Conservation (phyloP, 2,113 vertebrate genomes). For the Scomber scombrus region DNA sequence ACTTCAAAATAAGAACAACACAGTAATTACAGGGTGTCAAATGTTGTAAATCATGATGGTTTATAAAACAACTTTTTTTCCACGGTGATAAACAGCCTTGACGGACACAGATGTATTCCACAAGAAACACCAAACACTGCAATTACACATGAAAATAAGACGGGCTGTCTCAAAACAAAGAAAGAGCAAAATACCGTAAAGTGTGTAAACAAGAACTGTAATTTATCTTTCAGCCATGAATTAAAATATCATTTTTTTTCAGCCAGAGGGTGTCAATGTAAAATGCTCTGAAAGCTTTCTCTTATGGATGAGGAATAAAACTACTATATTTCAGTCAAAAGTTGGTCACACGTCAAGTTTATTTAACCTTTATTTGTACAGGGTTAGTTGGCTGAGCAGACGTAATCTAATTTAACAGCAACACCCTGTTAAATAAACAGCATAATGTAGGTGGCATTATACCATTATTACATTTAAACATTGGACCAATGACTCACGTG, state of each 20-base stretch:
- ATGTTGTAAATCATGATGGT: neutral
- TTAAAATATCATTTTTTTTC: neutral
- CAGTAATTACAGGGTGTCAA: neutral
- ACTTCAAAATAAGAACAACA: neutral
- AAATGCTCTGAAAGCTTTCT: neutral
- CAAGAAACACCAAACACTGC: constrained; percentile 12
- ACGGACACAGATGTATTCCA: constrained; percentile 35
- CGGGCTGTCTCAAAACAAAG: neutral
- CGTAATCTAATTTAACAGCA: neutral
- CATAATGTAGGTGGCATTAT: neutral
- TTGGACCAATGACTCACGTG: too few species aligned
- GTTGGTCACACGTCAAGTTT: neutral
- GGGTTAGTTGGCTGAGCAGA: neutral
- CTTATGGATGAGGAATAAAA: neutral
- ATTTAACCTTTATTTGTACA: constrained; percentile 1
- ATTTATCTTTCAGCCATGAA: constrained; percentile 14
- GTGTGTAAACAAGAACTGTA: constrained; percentile 23
- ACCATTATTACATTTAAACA: too few species aligned
- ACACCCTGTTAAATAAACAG: constrained; percentile 26
- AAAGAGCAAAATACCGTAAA: constrained; percentile 17
- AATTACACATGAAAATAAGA: constrained; percentile 36
- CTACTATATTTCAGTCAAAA: neutral
- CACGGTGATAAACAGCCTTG: neutral
- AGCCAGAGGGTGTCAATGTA: neutral
- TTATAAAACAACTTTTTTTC: neutral